These are phyloP conservation scores for Lochmaea crataegi DNA, from an alignment of 2,888 invertebrate genomes.

Conservation along the genomic window DNA sequence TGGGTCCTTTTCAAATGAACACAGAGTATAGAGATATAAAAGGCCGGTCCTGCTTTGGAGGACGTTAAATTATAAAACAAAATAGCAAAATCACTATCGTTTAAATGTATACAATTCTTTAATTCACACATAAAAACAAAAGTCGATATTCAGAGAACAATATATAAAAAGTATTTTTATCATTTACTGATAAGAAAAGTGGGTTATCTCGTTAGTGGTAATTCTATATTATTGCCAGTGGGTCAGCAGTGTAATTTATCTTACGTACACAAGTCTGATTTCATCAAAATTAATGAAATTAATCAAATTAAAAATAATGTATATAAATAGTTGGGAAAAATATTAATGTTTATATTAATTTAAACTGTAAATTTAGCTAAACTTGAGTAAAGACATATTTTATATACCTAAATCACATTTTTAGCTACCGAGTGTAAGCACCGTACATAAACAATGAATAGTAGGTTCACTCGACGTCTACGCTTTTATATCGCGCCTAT, in stretches of 20 bases:
- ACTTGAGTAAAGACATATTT: background rate
- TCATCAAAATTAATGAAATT: constrained; percentile 7
- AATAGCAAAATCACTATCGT: background rate
- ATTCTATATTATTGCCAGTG: constrained; percentile 26
- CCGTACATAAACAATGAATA: background rate
- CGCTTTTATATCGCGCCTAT: too few relatives aligned
- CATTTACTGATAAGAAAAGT: constrained; percentile 25
- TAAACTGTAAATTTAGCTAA: background rate
- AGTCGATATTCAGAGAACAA: constrained; percentile 26
- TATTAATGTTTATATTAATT: background rate
- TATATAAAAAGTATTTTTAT: constrained; percentile 20
- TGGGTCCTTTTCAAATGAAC: too few relatives aligned
- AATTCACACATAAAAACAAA: constrained; percentile 19
- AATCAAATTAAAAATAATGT: constrained; percentile 10
- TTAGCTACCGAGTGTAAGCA: background rate
- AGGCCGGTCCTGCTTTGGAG: too few relatives aligned
- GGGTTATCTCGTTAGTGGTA: constrained; percentile 26
- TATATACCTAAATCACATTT: too few relatives aligned
- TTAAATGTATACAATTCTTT: background rate
- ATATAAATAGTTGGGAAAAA: constrained; percentile 1
- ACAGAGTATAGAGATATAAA: too few relatives aligned
- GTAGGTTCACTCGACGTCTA: too few relatives aligned
- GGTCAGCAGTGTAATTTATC: constrained; percentile 24
- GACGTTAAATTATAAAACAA: too few relatives aligned
- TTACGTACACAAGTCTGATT: constrained; percentile 12